phyloP scores from a whole-genome alignment of 2,888 invertebrate genomes.

The Desoria tigrina region DNA sequence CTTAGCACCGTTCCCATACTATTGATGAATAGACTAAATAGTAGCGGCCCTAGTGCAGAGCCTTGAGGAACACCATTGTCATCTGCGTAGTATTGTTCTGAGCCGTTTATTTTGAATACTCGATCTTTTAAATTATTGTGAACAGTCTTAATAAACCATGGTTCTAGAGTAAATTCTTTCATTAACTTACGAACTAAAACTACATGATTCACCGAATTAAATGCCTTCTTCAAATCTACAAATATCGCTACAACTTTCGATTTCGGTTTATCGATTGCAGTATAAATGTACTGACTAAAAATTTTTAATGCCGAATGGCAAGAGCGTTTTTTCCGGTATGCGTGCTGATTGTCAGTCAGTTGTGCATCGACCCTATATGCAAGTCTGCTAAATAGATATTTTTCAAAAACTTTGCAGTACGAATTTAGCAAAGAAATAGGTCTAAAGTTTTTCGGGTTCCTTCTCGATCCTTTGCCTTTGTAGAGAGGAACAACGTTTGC shows the following conservation, averaged over 20 bases:
- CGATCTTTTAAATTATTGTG: conserved; percentile 10
- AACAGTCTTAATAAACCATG: conserved; percentile 15
- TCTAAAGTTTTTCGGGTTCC: conserved; percentile 36
- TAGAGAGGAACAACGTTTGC: conserved; percentile 27
- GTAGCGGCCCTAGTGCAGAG: conserved; percentile 21
- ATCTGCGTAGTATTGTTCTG: background rate
- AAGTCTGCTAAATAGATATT: conserved; percentile 27
- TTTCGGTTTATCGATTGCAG: conserved; percentile 29
- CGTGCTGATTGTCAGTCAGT: conserved; percentile 43
- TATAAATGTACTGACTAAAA: conserved; percentile 37
- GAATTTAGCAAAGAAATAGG: conserved; percentile 40
- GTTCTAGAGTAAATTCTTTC: conserved; percentile 20
- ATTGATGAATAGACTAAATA: conserved; percentile 30
- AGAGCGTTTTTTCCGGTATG: conserved; percentile 45
- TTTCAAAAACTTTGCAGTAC: conserved; percentile 47
- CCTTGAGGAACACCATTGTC: conserved; percentile 34
- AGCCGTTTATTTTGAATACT: background rate
- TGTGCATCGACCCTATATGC: conserved; percentile 17
- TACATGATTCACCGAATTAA: conserved; percentile 47
- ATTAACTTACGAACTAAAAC: conserved; percentile 42
- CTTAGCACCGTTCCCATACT: conserved; percentile 7
- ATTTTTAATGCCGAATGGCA: conserved; percentile 40
- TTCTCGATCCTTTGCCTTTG: conserved; percentile 36
- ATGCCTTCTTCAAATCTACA: conserved; percentile 51
- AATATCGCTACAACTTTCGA: conserved; percentile 32